phyloP scores from a whole-genome alignment of 2,113 vertebrate genomes.

The Crotalus helleri region DNA sequence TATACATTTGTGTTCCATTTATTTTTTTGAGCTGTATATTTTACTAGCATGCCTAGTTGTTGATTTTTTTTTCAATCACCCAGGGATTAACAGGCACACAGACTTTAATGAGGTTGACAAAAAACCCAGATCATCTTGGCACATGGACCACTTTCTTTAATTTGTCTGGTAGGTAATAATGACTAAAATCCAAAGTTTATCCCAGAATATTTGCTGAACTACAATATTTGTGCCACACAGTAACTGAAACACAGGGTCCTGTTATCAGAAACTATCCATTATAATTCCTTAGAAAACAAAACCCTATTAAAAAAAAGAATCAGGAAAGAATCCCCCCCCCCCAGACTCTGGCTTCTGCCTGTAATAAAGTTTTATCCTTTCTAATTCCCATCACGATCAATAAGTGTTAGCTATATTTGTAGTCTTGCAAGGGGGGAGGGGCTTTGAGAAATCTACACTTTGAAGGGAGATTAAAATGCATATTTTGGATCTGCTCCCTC shows the following conservation, averaged over 20 bases:
- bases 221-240: neutral
- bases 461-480: neutral
- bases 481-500: neutral
- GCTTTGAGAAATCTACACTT: neutral
- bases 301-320: conserved; percentile 14
- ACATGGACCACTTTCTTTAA: neutral
- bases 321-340: neutral
- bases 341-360: neutral
- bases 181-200: conserved; percentile 6
- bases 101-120: neutral
- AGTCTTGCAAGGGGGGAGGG: neutral
- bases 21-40: too few relatives aligned
- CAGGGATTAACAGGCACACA: neutral
- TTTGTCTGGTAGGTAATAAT: conserved; percentile 16
- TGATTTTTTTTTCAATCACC: neutral
- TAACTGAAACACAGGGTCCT: neutral
- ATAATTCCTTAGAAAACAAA: neutral
- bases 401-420: neutral
- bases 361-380: neutral
- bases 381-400: neutral
- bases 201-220: neutral
- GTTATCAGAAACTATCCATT: neutral
- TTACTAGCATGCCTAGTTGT: conserved; percentile 1
- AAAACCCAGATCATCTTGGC: neutral
- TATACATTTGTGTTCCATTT: too few relatives aligned